phyloP scores from a whole-genome alignment of 1,140 invertebrate species.

The Leptonema lineaticorne region DNA sequence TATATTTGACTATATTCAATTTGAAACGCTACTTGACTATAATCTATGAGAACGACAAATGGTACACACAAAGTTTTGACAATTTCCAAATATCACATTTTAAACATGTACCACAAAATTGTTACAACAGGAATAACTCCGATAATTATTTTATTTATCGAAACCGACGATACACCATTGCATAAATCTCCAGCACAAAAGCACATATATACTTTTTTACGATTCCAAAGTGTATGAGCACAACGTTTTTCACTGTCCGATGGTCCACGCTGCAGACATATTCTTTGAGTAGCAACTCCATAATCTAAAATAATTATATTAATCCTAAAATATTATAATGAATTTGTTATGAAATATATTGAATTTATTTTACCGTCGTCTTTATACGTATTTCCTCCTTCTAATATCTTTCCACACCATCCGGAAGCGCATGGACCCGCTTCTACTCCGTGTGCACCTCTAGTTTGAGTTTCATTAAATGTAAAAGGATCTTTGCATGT shows the following conservation, averaged over 20 bases:
- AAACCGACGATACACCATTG: conserved; percentile 55
- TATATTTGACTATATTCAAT: no score
- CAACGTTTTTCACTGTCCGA: conserved; percentile 86
- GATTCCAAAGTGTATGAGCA: conserved; percentile 77
- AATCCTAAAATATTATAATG: conserved; percentile 3
- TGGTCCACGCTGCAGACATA: conserved; percentile 82
- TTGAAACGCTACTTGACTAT: no score
- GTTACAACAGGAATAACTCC: neutral
- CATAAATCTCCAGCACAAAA: conserved; percentile 91
- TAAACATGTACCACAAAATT: neutral
- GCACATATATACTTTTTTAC: conserved; percentile 85
- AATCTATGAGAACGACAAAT: no score
- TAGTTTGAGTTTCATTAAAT: conserved; percentile 72
- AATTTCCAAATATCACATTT: no score
- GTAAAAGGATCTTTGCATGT: conserved; percentile 86
- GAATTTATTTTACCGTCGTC: conserved; percentile 55
- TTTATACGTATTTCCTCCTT: conserved; percentile 71
- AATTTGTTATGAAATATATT: no score
- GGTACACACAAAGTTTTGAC: no score
- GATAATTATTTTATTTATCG: neutral
- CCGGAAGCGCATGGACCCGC: conserved; percentile 84
- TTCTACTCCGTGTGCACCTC: conserved; percentile 68
- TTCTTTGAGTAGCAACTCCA: conserved; percentile 80
- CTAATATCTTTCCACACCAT: conserved; percentile 90
- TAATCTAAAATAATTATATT: conserved; percentile 66